Conservation (phyloP, 64 coral and sea anemone genomes). For the Dendrophyllia cribrosa region DNA sequence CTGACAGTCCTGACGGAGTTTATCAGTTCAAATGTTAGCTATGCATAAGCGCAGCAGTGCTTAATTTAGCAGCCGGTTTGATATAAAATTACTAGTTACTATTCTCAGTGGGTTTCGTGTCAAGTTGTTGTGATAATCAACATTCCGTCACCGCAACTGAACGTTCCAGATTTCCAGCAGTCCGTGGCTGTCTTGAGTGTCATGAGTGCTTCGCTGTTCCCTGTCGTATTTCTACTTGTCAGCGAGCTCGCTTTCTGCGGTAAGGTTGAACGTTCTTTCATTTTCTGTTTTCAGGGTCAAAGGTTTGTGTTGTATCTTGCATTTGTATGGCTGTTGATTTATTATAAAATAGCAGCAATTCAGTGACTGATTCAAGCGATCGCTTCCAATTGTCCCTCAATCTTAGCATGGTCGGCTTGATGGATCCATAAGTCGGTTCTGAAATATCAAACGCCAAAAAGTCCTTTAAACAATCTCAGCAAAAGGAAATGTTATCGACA, state of each 20-base stretch:
- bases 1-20: too few relatives aligned
- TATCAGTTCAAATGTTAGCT: background rate
- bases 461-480: too few relatives aligned
- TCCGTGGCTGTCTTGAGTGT: background rate
- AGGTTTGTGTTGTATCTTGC: too few relatives aligned
- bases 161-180: background rate
- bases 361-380: too few relatives aligned
- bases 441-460: too few relatives aligned
- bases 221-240: background rate
- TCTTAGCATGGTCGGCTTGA: too few relatives aligned
- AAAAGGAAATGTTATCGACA: too few relatives aligned
- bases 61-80: background rate
- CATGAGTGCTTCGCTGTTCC: background rate
- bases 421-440: too few relatives aligned
- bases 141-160: background rate
- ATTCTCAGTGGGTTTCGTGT: conserved; percentile 31
- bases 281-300: background rate
- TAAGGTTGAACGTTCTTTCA: background rate
- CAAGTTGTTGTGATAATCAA: conserved; percentile 44
- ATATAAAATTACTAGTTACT: conserved; percentile 12
- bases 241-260: background rate
- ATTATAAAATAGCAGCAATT: too few relatives aligned
- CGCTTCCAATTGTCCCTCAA: too few relatives aligned
- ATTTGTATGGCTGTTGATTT: too few relatives aligned
- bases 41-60: background rate